Evolutionary conservation across 1,140 invertebrate species (phyloP).

Genomic region (Pseudomyrmex gracilis): DNA sequence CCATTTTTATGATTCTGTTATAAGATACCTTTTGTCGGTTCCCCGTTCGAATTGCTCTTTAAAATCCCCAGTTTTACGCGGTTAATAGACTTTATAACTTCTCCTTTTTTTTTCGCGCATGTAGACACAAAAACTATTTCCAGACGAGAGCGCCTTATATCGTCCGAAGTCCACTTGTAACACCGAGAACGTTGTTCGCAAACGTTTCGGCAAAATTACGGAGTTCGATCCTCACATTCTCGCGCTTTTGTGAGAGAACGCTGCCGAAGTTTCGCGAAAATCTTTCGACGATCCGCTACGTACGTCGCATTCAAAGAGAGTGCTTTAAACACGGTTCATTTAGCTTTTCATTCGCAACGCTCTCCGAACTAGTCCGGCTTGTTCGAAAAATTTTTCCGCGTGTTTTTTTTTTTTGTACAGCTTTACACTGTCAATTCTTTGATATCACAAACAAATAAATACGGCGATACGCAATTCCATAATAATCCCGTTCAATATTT

Average conservation of each 20-base stretch:
- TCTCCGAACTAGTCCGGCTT: constrained; percentile 26
- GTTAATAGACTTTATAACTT: neutral
- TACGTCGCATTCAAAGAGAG: constrained; percentile 33
- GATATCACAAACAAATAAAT: neutral
- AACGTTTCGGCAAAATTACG: constrained; percentile 47
- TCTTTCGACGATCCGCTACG: constrained; percentile 36
- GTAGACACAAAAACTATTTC: neutral
- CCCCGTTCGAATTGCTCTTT: neutral
- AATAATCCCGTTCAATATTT: constrained; percentile 1
- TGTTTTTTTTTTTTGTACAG: neutral
- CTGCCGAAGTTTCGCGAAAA: constrained; percentile 40
- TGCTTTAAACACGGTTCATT: constrained; percentile 26
- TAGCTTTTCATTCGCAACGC: constrained; percentile 5
- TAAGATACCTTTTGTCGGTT: neutral
- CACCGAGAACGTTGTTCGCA: constrained; percentile 20
- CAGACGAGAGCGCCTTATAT: constrained; percentile 15
- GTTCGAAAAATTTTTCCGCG: neutral
- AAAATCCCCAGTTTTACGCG: neutral
- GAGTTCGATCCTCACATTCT: constrained; percentile 50
- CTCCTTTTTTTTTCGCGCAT: too few species aligned
- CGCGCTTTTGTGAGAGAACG: constrained; percentile 22
- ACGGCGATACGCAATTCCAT: neutral
- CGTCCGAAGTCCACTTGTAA: constrained; percentile 12
- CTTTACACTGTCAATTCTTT: neutral
- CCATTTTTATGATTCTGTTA: neutral